Percentiles rank a stretch among this genome's conserved stretches.
phyloP scores from a whole-genome alignment of 2,888 invertebrate genomes.

The Drosophila seclusa region DNA sequence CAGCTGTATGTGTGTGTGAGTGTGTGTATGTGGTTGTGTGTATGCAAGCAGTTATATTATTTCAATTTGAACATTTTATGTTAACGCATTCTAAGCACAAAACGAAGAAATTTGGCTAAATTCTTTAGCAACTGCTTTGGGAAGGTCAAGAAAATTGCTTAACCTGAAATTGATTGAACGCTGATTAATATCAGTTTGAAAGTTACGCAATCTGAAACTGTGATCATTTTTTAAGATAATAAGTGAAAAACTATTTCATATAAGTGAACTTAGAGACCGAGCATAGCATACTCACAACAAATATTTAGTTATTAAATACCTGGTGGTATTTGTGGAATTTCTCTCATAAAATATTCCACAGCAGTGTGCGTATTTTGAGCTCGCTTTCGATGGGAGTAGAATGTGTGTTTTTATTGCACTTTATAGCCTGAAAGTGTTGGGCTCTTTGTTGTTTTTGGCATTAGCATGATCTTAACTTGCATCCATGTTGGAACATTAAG shows the following conservation, averaged over 20 bases:
- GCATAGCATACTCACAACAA: neutral
- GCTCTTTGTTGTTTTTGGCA: neutral
- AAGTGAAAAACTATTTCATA: neutral
- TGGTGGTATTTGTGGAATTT: neutral
- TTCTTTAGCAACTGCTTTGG: neutral
- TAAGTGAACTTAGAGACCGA: neutral
- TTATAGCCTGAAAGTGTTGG: neutral
- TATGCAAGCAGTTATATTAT: constrained; percentile 31
- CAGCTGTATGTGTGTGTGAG: neutral
- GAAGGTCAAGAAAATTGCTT: neutral
- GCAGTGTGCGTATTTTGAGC: neutral
- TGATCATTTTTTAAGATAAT: neutral
- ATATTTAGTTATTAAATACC: neutral
- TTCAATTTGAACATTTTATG: constrained; percentile 42
- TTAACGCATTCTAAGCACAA: constrained; percentile 18
- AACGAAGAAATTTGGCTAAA: neutral
- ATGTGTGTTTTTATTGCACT: neutral
- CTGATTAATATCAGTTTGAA: neutral
- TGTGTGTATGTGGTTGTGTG: constrained; percentile 1
- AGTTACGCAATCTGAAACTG: neutral
- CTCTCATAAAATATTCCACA: neutral
- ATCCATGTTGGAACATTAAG: constrained; percentile 8
- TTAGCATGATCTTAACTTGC: constrained; percentile 7
- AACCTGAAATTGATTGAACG: neutral
- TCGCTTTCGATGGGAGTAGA: neutral